A percentile compares a stretch with the other conserved stretches of the same genome.
These are phyloP conservation scores for Nerophis lumbriciformis DNA, from an alignment of 2,113 vertebrate genomes.

Conservation along the genomic window DNA sequence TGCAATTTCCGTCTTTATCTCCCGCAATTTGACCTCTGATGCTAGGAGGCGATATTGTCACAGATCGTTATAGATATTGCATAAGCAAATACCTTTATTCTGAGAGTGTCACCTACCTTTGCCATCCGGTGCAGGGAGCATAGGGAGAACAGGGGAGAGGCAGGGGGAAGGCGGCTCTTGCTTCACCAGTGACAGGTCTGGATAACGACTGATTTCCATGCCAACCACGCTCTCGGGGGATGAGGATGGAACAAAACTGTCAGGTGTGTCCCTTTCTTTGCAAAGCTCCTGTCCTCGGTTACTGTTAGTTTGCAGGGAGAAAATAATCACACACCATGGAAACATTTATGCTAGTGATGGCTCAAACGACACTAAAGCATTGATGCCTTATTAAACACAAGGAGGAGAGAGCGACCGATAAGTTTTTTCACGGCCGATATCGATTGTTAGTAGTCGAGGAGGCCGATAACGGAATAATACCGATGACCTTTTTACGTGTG, in stretches of 20 bases:
- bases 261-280: conserved; percentile 87
- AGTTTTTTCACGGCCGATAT: no score
- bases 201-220: conserved; percentile 89
- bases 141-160: conserved; percentile 87
- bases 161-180: conserved; percentile 89
- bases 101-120: conserved; percentile 73
- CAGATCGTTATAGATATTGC: no score
- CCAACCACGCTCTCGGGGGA: conserved; percentile 95
- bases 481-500: no score
- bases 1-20: conserved; percentile 84
- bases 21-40: conserved; percentile 78
- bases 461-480: no score
- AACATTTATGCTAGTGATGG: not conserved
- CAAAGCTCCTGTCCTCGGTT: conserved; percentile 84
- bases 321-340: not conserved
- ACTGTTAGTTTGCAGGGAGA: conserved; percentile 21
- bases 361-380: no score
- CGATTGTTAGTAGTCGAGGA: no score
- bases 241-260: conserved; percentile 95
- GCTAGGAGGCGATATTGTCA: conserved; percentile 58
- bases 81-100: no score
- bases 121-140: conserved; percentile 83
- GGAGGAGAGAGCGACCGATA: no score
- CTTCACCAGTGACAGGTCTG: conserved; percentile 87
- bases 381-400: no score